Percentiles rank a stretch among this genome's conserved stretches.
phyloP scores from a whole-genome alignment of 2,888 invertebrate species.

The Chouioia cunea region DNA sequence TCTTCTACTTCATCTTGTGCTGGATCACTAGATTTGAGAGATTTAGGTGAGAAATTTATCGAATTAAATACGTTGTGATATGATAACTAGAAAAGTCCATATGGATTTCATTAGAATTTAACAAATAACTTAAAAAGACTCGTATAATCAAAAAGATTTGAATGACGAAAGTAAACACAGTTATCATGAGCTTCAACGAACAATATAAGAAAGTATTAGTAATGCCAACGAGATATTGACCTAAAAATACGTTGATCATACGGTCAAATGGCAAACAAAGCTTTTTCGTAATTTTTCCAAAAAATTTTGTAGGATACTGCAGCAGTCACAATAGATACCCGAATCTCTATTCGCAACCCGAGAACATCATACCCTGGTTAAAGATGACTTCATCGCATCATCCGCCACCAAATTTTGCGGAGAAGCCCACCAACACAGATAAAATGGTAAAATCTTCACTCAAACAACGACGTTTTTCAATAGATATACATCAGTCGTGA shows the following conservation, averaged over 20 bases:
- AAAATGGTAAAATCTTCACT: constrained; percentile 44
- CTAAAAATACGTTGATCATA: no score
- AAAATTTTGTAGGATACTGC: constrained; percentile 25
- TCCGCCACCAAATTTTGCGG: constrained; percentile 57
- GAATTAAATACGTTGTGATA: no score
- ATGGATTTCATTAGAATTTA: no score
- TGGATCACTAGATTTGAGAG: constrained; percentile 9
- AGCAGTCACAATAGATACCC: constrained; percentile 26
- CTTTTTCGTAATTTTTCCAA: neutral
- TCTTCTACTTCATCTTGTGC: neutral
- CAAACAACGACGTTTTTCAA: neutral
- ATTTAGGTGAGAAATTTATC: constrained; percentile 28
- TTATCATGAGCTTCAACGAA: no score
- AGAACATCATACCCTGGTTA: constrained; percentile 27
- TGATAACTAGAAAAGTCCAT: no score
- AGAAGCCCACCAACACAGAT: constrained; percentile 41
- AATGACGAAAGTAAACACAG: no score
- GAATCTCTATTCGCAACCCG: constrained; percentile 15
- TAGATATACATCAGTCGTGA: constrained; percentile 16
- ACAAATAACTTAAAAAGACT: no score
- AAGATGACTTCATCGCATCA: constrained; percentile 63
- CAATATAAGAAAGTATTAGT: no score
- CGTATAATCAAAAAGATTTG: no score
- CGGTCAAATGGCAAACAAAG: constrained; percentile 13
- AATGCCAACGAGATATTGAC: no score